These are phyloP conservation scores for Diachrysia chrysitis DNA, from an alignment of 2,888 invertebrate genomes.

Conservation along the genomic window DNA sequence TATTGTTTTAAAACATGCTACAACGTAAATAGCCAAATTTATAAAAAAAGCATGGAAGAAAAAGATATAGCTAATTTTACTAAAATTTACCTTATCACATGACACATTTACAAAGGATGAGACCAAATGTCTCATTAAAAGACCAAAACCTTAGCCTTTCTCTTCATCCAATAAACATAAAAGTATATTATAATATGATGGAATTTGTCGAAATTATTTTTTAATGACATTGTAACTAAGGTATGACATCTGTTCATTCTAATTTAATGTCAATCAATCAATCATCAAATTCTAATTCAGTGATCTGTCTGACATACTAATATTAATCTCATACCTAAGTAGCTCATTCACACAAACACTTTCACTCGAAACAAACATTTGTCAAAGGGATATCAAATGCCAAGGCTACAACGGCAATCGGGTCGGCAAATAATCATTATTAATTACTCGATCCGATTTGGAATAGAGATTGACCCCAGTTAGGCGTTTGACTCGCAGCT, in stretches of 20 bases:
- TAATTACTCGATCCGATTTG: neutral
- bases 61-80: too few species aligned
- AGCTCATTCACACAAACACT: conserved; percentile 4
- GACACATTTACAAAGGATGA: too few species aligned
- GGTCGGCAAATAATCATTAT: conserved; percentile 2
- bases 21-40: too few species aligned
- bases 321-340: neutral
- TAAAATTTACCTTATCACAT: too few species aligned
- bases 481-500: neutral
- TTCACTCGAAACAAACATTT: conserved; percentile 2
- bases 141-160: too few species aligned
- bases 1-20: too few species aligned
- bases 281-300: neutral
- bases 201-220: too few species aligned
- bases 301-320: neutral
- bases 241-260: neutral
- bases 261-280: conserved; percentile 2
- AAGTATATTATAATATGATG: too few species aligned
- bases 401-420: neutral
- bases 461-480: neutral
- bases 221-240: too few species aligned
- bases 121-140: too few species aligned
- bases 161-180: too few species aligned
- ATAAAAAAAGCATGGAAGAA: too few species aligned
- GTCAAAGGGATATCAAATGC: neutral